Evolutionary conservation across 2,113 vertebrate species (phyloP), one percentile per base, ranked within the genome.

Genomic region (Lepisosteus oculatus): DNA sequence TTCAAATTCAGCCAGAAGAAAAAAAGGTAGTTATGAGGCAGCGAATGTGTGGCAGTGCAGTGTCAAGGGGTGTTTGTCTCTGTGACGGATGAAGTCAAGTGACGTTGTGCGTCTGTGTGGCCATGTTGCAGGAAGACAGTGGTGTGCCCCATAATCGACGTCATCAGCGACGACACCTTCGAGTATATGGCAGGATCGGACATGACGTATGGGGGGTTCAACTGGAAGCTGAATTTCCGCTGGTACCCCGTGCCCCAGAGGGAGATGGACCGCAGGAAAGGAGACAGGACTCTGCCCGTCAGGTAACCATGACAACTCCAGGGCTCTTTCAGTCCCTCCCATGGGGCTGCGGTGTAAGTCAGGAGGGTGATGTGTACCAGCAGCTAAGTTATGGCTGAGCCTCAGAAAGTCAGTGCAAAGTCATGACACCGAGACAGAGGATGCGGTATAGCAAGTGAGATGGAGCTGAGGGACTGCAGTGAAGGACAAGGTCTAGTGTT

Each of bases 131-230:
- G 97, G 92, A 95, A 77, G 81, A 99, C 97, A 2, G 97, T 99
- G 68, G 97, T 99, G 67, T 99, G 97, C 77, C 97, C 97, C 71
- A 98, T 99, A 83, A 99, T 99, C 69, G 97, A 99, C 13, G 97
- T 99, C 68, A 99, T 99, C 90, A 99, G 97, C 0, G 97, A 99
- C 68, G 97, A 99, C 72, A 98, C 97, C 9, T 99, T 99, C 0
- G 97, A 99, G 85, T 99, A 99, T 67, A 98, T 99, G 97, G 97
- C 97, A n/a, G 97, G 97, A 17, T 99, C 97, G 1, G 97, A 99
- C 84, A 98, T 98, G 97, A 99, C 97, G 3, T 99, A 99, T 43
- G 97, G 97, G 43, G 97, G 97, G 11, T 99, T 99, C 88, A 99
- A 99, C 87, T 99, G 97, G 97, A 99, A 99, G 79, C 78, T 98